Conservation (phyloP, 2,888 invertebrate genomes). For the Horisme vitalbata region DNA sequence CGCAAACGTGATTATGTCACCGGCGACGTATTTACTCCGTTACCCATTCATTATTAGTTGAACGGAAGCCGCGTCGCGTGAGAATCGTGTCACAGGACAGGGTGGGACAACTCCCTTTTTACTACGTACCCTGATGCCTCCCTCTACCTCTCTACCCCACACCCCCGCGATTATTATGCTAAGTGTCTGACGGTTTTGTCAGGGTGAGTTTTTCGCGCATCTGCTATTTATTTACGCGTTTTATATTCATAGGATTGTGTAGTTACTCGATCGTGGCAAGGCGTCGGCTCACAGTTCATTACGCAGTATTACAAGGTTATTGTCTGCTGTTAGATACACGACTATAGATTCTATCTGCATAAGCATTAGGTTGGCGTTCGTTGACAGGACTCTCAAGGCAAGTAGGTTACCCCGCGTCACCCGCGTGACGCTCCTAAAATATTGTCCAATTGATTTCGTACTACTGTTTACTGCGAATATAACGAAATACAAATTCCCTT, state of each 20-base stretch:
- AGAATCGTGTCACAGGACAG: constrained; percentile 78
- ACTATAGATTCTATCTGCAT: constrained; percentile 43
- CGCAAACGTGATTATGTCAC: constrained; percentile 61
- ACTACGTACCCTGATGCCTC: constrained; percentile 36
- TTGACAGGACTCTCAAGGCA: constrained; percentile 26
- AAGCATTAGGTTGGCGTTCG: constrained; percentile 38
- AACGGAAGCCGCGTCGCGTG: constrained; percentile 77
- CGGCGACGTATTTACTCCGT: constrained; percentile 63
- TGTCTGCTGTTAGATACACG: constrained; percentile 36
- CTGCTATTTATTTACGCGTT: constrained; percentile 82
- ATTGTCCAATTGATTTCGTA: constrained; percentile 67
- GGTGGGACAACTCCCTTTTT: constrained; percentile 44
- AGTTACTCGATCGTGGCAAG: constrained; percentile 62
- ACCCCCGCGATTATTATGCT: constrained; percentile 79
- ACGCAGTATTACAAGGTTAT: constrained; percentile 57
- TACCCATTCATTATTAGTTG: constrained; percentile 76
- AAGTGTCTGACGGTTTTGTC: constrained; percentile 74
- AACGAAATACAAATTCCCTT: constrained; percentile 23
- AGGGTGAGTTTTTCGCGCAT: constrained; percentile 82
- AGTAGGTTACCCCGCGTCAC: constrained; percentile 67
- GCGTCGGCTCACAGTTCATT: constrained; percentile 76
- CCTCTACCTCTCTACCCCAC: constrained; percentile 35
- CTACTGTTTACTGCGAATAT: constrained; percentile 31
- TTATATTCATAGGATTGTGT: constrained; percentile 78
- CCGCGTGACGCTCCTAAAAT: constrained; percentile 63